phyloP scores from a whole-genome alignment of 2,113 vertebrate species.

The Neomonachus schauinslandi region DNA sequence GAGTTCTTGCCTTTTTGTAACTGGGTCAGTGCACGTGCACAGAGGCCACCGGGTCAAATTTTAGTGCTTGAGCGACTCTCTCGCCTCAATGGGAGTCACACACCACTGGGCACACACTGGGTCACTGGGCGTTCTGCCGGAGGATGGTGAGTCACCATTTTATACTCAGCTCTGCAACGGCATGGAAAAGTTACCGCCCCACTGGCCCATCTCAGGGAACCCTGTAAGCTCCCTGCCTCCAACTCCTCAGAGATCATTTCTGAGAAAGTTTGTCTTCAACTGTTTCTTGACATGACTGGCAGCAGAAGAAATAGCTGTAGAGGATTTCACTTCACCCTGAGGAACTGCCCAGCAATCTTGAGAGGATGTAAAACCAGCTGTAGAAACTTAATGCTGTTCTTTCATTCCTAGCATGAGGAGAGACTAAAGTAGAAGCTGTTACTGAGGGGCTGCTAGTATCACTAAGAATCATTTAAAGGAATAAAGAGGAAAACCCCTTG shows the following conservation, averaged over 20 bases:
- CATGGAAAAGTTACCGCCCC: not conserved
- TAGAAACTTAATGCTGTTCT: not conserved
- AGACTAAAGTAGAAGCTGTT: not conserved
- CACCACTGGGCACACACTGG: not conserved
- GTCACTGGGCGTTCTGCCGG: not conserved
- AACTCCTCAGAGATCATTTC: not conserved
- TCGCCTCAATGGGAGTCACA: slow-evolving; percentile 19
- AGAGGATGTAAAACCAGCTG: not conserved
- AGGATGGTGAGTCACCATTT: slow-evolving; percentile 11
- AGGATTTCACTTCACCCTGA: not conserved
- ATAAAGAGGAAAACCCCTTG: not conserved
- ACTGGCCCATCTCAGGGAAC: not conserved
- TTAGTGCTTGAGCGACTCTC: not conserved
- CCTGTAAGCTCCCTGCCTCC: not conserved
- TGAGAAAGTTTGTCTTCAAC: not conserved
- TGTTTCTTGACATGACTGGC: not conserved
- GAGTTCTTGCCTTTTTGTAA: not conserved
- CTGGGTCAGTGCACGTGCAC: not conserved
- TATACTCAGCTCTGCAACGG: not conserved
- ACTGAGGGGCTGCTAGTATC: too few relatives aligned
- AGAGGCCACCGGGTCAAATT: not conserved
- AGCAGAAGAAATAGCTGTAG: not conserved
- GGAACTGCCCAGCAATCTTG: not conserved
- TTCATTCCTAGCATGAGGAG: not conserved
- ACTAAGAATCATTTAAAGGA: not conserved